A percentile compares a stretch with the other conserved stretches of the same genome.
Evolutionary conservation across 2,888 invertebrate species (phyloP).

Genomic region (Ochropleura plecta): DNA sequence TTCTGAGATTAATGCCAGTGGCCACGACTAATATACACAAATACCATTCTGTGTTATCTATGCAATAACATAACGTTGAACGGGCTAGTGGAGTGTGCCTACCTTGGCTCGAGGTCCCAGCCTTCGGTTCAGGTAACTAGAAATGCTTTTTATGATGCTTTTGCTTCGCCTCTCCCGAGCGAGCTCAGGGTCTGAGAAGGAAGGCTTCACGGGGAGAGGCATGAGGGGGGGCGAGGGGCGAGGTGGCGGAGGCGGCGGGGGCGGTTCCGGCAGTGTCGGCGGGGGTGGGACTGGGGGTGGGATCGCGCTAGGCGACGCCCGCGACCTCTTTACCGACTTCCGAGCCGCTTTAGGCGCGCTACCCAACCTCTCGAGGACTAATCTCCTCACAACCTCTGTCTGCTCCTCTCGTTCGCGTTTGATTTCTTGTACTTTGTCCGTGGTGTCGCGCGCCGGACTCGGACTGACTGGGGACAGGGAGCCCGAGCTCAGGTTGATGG

Average conservation of each 20-base stretch:
- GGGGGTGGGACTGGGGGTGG: slow-evolving; percentile 81
- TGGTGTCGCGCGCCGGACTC: slow-evolving; percentile 85
- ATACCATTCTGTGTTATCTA: slow-evolving; percentile 23
- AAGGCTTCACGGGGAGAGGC: slow-evolving; percentile 81
- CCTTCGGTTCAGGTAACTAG: slow-evolving; percentile 95
- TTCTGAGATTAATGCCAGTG: slow-evolving; percentile 21
- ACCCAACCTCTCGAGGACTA: slow-evolving; percentile 94
- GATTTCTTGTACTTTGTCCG: slow-evolving; percentile 93
- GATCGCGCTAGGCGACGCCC: slow-evolving; percentile 69
- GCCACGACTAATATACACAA: slow-evolving; percentile 32
- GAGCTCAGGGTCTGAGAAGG: slow-evolving; percentile 91
- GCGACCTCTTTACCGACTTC: slow-evolving; percentile 72
- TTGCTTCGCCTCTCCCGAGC: slow-evolving; percentile 92
- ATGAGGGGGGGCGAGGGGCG: slow-evolving; percentile 77
- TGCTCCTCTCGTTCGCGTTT: slow-evolving; percentile 95
- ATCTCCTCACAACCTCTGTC: slow-evolving; percentile 95
- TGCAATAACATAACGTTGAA: slow-evolving; percentile 6
- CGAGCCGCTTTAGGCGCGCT: slow-evolving; percentile 70
- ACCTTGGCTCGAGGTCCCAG: slow-evolving; percentile 92
- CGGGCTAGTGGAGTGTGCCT: slow-evolving; percentile 51
- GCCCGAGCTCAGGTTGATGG: slow-evolving; percentile 76
- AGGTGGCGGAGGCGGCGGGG: slow-evolving; percentile 71
- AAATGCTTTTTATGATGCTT: slow-evolving; percentile 96
- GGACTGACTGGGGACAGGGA: slow-evolving; percentile 81
- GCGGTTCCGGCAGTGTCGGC: slow-evolving; percentile 67